Evolutionary conservation across 2,888 invertebrate genomes (phyloP), one percentile per base, ranked within the genome.

Genomic region (Stenoptilia bipunctidactyla): DNA sequence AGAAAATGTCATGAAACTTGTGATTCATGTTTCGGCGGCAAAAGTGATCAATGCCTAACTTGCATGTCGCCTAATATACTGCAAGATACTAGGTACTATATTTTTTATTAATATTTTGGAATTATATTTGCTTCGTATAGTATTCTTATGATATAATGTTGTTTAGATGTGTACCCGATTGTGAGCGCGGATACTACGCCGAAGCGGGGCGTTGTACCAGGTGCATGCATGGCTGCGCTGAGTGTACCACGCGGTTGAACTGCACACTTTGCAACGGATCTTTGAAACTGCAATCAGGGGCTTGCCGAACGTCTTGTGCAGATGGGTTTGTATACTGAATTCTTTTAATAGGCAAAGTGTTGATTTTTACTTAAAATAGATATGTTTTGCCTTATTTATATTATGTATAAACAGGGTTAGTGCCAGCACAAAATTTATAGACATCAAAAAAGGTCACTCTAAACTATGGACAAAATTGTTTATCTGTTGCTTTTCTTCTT

Each of bases 271-370:
- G 95, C 61, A 86, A 88, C n/a, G 87, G 88, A 39, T 89, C 92
- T 1, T 76, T 94, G 51, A 88, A 92, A 55, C 76, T 95, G 38
- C 93, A 94, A 71, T 92, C 92, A 46, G 94, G 94, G 20, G 91
- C 92, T 45, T 95, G 95, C 65, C 85, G 91, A 41, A 90, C 92
- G 1, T 87, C 92, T 1, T 95, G 94, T 56, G 92, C 92, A 38
- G 86, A 75, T 45, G 82, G 80, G 76, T 79, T 5, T 20, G 20
- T 20, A 20, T 20, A 8, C 20, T 5, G 8, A 20, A 20, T 5
- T 8, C 8, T 5, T 5, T 20, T 20, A 20, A 20, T 20, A 5
- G 3, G 8, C 20, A 8, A 20, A 20, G n/a, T n/a, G n/a, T n/a
- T n/a, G n/a, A n/a, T n/a, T n/a, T n/a, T n/a, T n/a, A 38, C 27